phyloP scores from a whole-genome alignment of 2,797 vertebrate species.

The Xenopus petersii region DNA sequence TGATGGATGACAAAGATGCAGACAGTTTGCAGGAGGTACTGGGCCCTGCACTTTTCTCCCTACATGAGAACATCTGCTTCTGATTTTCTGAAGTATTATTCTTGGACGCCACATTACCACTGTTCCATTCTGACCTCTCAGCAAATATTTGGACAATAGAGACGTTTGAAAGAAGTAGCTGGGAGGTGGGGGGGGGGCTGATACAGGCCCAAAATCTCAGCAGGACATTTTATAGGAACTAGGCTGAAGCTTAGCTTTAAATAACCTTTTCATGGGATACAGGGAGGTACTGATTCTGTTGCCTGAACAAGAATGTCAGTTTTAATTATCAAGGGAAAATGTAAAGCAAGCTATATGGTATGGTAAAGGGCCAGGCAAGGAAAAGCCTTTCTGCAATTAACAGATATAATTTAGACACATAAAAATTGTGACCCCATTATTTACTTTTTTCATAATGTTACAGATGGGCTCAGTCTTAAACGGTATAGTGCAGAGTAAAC shows the following conservation, averaged over 20 bases:
- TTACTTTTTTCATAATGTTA: too few species aligned
- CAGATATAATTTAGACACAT: too few species aligned
- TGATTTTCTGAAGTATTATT: constrained; percentile 44
- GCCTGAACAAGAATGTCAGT: too few species aligned
- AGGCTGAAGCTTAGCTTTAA: background rate
- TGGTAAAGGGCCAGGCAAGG: too few species aligned
- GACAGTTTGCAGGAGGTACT: constrained; percentile 7
- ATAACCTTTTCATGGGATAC: too few species aligned
- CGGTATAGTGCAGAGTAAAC: too few species aligned
- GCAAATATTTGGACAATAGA: constrained; percentile 44
- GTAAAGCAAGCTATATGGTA: too few species aligned
- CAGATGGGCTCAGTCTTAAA: too few species aligned
- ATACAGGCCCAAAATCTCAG: constrained; percentile 4
- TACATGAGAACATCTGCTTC: constrained; percentile 37
- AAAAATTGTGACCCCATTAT: too few species aligned
- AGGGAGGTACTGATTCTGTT: too few species aligned
- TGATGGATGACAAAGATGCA: constrained; percentile 7
- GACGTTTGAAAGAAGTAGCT: constrained; percentile 19
- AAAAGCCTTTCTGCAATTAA: too few species aligned
- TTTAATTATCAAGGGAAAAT: background rate
- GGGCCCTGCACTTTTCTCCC: constrained; percentile 29
- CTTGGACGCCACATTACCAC: constrained; percentile 33
- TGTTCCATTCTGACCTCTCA: constrained; percentile 36
- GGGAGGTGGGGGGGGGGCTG: background rate
- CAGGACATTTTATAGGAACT: background rate